A percentile compares a stretch with the other conserved stretches of the same genome.
These are phyloP conservation scores for Drosophila nigritarsus DNA, from an alignment of 2,888 invertebrate species.

Conservation along the genomic window DNA sequence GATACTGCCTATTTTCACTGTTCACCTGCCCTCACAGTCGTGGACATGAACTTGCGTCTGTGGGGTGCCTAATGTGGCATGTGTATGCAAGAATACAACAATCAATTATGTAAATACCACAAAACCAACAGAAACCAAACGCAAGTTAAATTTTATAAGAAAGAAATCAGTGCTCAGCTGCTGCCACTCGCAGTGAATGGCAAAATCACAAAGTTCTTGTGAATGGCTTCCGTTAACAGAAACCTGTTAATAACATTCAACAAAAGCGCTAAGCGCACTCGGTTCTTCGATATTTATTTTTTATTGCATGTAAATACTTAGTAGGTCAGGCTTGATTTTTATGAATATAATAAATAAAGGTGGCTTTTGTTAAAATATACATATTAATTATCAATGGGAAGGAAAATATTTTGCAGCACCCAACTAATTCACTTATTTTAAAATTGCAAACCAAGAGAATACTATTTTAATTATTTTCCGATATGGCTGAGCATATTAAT, in stretches of 20 bases:
- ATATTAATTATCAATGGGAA: neutral
- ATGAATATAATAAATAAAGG: neutral
- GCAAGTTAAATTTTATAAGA: constrained; percentile 49
- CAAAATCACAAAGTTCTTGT: constrained; percentile 20
- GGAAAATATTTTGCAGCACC: neutral
- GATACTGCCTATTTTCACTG: constrained; percentile 42
- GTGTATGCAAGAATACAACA: neutral
- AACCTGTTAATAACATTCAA: neutral
- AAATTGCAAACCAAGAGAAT: neutral
- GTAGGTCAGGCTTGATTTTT: neutral
- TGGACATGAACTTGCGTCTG: neutral
- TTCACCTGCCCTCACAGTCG: neutral
- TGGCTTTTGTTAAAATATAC: neutral
- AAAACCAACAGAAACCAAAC: constrained; percentile 27
- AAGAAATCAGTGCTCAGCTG: constrained; percentile 68
- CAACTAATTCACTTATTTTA: neutral
- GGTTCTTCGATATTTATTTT: neutral
- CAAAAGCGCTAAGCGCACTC: neutral
- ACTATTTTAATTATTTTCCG: neutral
- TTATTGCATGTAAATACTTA: neutral
- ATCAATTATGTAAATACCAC: constrained; percentile 35
- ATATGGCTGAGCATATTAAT: neutral
- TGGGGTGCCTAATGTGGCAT: neutral
- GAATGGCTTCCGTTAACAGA: constrained; percentile 34
- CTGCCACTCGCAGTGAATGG: constrained; percentile 42